Conservation (phyloP, 1,140 invertebrate species). For the Aphelenchoides fujianensis region DNA sequence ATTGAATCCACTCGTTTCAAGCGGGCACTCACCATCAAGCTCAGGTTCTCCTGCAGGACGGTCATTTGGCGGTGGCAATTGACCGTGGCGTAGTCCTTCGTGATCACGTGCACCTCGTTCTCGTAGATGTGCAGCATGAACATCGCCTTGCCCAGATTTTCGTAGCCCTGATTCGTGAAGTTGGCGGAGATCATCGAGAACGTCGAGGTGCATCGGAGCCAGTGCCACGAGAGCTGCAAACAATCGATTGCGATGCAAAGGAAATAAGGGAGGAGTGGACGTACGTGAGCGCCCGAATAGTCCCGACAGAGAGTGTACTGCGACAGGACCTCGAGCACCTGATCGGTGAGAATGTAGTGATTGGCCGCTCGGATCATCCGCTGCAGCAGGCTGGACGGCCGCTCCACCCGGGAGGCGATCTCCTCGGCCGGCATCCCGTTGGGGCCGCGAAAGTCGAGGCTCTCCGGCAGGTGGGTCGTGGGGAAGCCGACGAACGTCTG, state of each 20-base stretch:
- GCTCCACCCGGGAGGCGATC: background rate
- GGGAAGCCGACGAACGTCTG: conserved; percentile 44
- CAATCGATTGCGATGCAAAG: background rate
- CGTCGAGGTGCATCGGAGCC: conserved; percentile 38
- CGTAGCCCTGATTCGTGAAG: conserved; percentile 33
- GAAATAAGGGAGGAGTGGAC: background rate
- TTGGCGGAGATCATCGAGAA: conserved; percentile 37
- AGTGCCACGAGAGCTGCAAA: conserved; percentile 49
- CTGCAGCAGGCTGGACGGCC: conserved; percentile 1
- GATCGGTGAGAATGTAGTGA: conserved; percentile 35
- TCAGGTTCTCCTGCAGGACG: conserved; percentile 24
- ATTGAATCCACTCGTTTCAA: conserved; percentile 1
- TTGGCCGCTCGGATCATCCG: conserved; percentile 29
- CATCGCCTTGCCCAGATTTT: conserved; percentile 41
- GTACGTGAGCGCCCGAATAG: background rate
- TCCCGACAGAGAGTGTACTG: conserved; percentile 23
- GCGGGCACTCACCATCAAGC: conserved; percentile 28
- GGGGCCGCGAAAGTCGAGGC: conserved; percentile 45
- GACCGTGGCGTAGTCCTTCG: conserved; percentile 38
- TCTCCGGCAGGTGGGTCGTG: conserved; percentile 27
- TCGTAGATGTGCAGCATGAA: conserved; percentile 36
- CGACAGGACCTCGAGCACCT: conserved; percentile 30
- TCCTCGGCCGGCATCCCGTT: conserved; percentile 41
- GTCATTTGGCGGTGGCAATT: conserved; percentile 38
- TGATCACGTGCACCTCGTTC: conserved; percentile 30